phyloP scores from a whole-genome alignment of 2,113 vertebrate genomes.

The Austrofundulus limnaeus region DNA sequence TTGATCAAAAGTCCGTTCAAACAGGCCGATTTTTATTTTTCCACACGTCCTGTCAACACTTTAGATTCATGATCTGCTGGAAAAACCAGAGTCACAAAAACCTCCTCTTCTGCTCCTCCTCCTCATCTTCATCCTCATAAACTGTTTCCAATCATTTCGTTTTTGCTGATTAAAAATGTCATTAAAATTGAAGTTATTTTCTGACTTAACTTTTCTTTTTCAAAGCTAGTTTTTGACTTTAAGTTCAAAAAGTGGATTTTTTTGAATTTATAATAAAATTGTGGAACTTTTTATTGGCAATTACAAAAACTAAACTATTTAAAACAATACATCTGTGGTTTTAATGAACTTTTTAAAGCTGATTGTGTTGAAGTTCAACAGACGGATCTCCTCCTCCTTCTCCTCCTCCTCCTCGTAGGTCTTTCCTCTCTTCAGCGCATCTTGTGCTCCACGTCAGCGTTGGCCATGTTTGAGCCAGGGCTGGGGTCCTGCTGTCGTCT shows the following conservation, averaged over 20 bases:
- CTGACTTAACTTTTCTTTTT: neutral
- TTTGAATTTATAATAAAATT: constrained; percentile 23
- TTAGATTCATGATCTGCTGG: constrained; percentile 18
- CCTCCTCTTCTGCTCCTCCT: neutral
- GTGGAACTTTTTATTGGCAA: constrained; percentile 7
- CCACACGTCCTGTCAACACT: constrained; percentile 30
- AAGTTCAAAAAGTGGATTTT: constrained; percentile 5
- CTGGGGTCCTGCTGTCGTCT: constrained; percentile 98
- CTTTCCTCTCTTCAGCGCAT: constrained; percentile 89
- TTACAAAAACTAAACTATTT: constrained; percentile 5
- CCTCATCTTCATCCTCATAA: no score
- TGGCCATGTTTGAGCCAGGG: constrained; percentile 92
- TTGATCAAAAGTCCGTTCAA: constrained; percentile 29
- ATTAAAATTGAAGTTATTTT: no score
- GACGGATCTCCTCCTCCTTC: constrained; percentile 22
- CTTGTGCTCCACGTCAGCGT: constrained; percentile 90
- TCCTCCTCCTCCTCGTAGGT: constrained; percentile 11
- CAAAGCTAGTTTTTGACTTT: constrained; percentile 37
- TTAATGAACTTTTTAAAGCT: constrained; percentile 7
- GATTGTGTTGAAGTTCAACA: constrained; percentile 58
- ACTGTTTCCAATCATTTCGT: no score
- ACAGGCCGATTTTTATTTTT: constrained; percentile 8
- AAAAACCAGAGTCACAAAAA: constrained; percentile 40
- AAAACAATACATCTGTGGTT: constrained; percentile 30
- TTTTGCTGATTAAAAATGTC: no score